A percentile compares a stretch with the other conserved stretches of the same genome.
Evolutionary conservation across 1,140 invertebrate genomes (phyloP).

Genomic region (Scylla paramamosain): DNA sequence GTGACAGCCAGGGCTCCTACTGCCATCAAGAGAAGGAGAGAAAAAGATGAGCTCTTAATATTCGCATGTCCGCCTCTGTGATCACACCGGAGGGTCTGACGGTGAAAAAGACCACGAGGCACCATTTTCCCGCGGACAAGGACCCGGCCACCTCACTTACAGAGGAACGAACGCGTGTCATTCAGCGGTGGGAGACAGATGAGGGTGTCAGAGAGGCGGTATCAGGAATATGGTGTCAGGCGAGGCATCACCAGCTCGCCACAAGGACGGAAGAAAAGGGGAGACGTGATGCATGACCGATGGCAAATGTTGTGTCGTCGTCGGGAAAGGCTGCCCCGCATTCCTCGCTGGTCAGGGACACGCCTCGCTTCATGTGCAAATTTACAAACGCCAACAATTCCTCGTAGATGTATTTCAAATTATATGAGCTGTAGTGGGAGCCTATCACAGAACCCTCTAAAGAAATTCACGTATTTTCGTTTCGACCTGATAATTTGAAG

Average conservation of each 20-base stretch:
- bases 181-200: slow-evolving; percentile 18
- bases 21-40: slow-evolving; percentile 24
- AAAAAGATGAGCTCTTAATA: slow-evolving; percentile 50
- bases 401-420: not conserved
- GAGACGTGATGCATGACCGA: not conserved
- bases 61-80: slow-evolving; percentile 6
- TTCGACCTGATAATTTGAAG: not conserved
- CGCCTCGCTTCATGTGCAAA: not conserved
- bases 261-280: not conserved
- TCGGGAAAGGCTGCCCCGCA: not conserved
- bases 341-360: not conserved
- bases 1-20: not conserved
- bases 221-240: not conserved
- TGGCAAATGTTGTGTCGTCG: not conserved
- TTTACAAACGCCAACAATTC: not conserved
- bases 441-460: not conserved
- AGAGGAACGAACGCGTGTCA: not conserved
- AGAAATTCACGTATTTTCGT: not conserved
- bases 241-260: not conserved
- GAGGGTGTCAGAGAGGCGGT: slow-evolving; percentile 6
- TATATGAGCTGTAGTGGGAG: not conserved
- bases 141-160: slow-evolving; percentile 14
- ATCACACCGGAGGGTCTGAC: slow-evolving; percentile 34
- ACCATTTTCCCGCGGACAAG: slow-evolving; percentile 37
- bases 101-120: not conserved